phyloP scores from a whole-genome alignment of 2,113 vertebrate species.

The Gnathonemus longibarbis region DNA sequence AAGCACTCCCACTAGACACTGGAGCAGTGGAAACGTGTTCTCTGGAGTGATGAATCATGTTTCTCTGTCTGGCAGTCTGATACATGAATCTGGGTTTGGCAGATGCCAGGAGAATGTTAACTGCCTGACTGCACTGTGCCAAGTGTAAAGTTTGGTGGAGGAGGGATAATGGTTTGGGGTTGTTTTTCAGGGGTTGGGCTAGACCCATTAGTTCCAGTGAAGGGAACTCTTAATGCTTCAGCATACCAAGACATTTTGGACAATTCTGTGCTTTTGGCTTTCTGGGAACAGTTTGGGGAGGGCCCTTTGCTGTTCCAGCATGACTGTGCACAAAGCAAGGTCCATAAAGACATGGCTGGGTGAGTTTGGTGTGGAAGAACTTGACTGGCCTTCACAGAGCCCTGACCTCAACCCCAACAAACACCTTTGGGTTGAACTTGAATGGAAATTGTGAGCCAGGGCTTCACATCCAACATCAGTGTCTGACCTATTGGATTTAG shows the following conservation, averaged over 20 bases:
- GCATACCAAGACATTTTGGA: neutral
- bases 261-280: neutral
- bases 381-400: neutral
- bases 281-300: neutral
- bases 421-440: neutral
- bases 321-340: neutral
- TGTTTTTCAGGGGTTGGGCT: neutral
- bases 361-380: neutral
- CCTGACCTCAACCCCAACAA: neutral
- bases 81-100: neutral
- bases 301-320: neutral
- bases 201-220: neutral
- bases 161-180: neutral
- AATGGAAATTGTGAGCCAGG: neutral
- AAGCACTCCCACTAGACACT: neutral
- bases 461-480: neutral
- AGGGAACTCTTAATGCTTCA: neutral
- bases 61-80: neutral
- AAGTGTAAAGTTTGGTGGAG: neutral
- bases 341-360: neutral
- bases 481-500: neutral
- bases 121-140: neutral
- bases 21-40: neutral
- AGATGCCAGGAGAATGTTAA: neutral
- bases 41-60: neutral